A percentile compares a stretch with the other conserved stretches of the same genome.
Conservation (phyloP, 2,797 vertebrate genomes). For the Antennarius maculatus region DNA sequence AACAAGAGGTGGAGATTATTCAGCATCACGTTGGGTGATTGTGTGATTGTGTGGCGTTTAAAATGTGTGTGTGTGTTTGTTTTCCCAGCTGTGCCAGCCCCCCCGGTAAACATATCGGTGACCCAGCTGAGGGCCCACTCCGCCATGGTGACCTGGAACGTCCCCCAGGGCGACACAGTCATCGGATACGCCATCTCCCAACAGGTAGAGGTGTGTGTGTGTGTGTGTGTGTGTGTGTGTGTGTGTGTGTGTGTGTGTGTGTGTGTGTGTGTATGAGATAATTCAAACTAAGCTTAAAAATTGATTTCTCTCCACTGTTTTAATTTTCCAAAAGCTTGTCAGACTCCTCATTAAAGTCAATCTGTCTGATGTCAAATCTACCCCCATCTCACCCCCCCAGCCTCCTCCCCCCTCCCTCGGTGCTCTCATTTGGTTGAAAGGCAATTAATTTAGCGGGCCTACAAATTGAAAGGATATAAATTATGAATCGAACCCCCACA, state of each 20-base stretch:
- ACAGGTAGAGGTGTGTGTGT: constrained; percentile 81
- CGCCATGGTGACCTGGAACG: constrained; percentile 95
- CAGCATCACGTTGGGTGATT: too few species aligned
- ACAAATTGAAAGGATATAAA: constrained; percentile 48
- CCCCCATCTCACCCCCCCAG: constrained; percentile 4
- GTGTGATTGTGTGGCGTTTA: not conserved
- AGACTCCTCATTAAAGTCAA: constrained; percentile 18
- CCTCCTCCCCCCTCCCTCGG: not conserved
- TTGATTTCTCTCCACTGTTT: constrained; percentile 30
- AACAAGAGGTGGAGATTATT: too few species aligned
- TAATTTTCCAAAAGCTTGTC: constrained; percentile 45
- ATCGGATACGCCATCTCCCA: constrained; percentile 97
- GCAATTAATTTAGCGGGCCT: constrained; percentile 47
- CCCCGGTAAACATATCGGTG: constrained; percentile 95
- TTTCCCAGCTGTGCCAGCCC: constrained; percentile 83
- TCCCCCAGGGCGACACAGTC: constrained; percentile 92
- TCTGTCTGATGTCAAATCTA: constrained; percentile 7
- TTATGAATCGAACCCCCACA: constrained; percentile 31
- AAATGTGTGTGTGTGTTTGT: not conserved
- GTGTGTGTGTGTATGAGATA: not conserved
- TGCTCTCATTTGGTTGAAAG: constrained; percentile 26
- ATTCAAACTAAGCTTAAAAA: constrained; percentile 12
- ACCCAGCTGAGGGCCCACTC: constrained; percentile 94
- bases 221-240: not conserved
- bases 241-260: not conserved